Conservation (phyloP, 1,140 invertebrate species). For the Forficula auricularia region DNA sequence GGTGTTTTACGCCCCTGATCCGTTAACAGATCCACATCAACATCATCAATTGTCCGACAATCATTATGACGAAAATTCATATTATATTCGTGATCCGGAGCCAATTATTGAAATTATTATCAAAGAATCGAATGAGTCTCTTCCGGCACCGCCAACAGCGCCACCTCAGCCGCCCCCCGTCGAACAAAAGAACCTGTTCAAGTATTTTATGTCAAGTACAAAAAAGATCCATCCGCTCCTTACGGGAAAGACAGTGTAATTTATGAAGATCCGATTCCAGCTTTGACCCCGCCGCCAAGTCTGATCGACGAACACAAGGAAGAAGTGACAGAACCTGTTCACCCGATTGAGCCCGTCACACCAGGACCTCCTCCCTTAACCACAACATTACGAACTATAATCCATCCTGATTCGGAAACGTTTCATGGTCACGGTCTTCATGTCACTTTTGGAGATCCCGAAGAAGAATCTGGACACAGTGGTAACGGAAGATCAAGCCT, state of each 20-base stretch:
- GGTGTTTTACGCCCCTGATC: not conserved
- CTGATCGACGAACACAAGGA: constrained; percentile 38
- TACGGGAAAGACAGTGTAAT: constrained; percentile 30
- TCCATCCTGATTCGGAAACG: constrained; percentile 62
- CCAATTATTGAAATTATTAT: constrained; percentile 83
- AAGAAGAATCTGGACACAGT: constrained; percentile 32
- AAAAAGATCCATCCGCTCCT: constrained; percentile 42
- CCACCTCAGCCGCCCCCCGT: constrained; percentile 26
- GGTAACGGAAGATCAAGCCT: constrained; percentile 22
- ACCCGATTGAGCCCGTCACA: constrained; percentile 6
- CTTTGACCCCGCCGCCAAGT: constrained; percentile 41
- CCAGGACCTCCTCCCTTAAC: constrained; percentile 33
- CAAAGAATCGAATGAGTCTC: constrained; percentile 66
- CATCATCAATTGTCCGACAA: not conserved
- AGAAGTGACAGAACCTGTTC: constrained; percentile 24
- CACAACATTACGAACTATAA: constrained; percentile 63
- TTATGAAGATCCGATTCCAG: constrained; percentile 57
- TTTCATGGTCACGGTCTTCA: constrained; percentile 58
- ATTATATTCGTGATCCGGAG: constrained; percentile 60
- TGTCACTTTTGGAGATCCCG: constrained; percentile 46
- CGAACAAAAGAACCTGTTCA: constrained; percentile 60
- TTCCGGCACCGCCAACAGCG: constrained; percentile 41
- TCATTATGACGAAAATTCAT: constrained; percentile 25
- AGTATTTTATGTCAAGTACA: constrained; percentile 77
- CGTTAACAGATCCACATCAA: not conserved